Conservation (phyloP, 1,140 invertebrate species). For the Anadara kagoshimensis region DNA sequence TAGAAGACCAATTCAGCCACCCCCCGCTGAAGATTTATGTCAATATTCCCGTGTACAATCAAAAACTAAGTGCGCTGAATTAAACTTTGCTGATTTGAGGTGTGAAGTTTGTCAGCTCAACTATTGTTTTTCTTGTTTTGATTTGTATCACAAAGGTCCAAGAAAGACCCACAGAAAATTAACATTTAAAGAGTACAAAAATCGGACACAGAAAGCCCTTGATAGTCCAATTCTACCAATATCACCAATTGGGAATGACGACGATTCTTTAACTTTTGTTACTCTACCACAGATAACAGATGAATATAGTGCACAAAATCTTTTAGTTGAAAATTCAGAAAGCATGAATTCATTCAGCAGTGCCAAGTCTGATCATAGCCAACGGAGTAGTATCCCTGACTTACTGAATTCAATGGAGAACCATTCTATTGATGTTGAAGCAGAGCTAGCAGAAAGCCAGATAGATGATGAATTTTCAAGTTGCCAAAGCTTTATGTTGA, state of each 20-base stretch:
- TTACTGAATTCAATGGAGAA: constrained; percentile 36
- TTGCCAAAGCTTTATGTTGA: constrained; percentile 69
- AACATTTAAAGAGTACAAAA: constrained; percentile 50
- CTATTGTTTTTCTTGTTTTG: constrained; percentile 70
- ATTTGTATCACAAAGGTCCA: constrained; percentile 56
- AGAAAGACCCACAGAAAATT: constrained; percentile 55
- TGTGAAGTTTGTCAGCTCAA: constrained; percentile 70
- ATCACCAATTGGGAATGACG: constrained; percentile 53
- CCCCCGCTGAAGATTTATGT: constrained; percentile 63
- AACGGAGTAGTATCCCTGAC: constrained; percentile 54
- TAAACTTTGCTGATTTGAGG: constrained; percentile 71
- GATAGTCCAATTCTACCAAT: constrained; percentile 53
- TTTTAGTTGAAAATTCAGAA: constrained; percentile 9
- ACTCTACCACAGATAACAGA: constrained; percentile 58
- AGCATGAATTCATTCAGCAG: constrained; percentile 53
- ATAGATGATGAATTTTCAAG: constrained; percentile 44
- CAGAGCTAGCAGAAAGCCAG: constrained; percentile 42
- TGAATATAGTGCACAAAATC: not conserved
- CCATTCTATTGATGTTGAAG: not conserved
- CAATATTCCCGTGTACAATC: constrained; percentile 47
- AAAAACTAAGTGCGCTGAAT: constrained; percentile 57
- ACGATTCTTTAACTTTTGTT: constrained; percentile 62
- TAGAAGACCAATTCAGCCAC: constrained; percentile 53
- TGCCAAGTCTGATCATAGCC: constrained; percentile 55
- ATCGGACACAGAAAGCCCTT: constrained; percentile 3